A percentile compares a stretch with the other conserved stretches of the same genome.
phyloP scores from a whole-genome alignment of 1,140 invertebrate genomes.

The Chrysoperla carnea region DNA sequence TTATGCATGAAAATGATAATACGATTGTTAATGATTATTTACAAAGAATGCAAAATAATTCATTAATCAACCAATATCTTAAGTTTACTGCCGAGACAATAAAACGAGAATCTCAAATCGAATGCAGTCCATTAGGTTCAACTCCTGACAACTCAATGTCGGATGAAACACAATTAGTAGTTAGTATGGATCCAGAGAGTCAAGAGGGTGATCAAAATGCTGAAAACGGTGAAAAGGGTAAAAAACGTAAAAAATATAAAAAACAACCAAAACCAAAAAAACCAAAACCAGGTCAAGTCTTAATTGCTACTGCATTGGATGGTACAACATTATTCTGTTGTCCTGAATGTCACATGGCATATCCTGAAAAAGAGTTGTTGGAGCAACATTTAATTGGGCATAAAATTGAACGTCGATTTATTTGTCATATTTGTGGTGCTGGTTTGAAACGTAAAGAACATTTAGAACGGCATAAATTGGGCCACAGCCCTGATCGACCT shows the following conservation, averaged over 20 bases:
- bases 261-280: conserved; percentile 54
- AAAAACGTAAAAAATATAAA: conserved; percentile 65
- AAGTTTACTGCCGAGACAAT: conserved; percentile 39
- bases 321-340: conserved; percentile 57
- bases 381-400: conserved; percentile 58
- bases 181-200: conserved; percentile 1
- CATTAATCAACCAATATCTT: conserved; percentile 32
- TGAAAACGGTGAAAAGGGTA: conserved; percentile 26
- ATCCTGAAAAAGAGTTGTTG: conserved; percentile 53
- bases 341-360: conserved; percentile 62
- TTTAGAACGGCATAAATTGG: conserved; percentile 56
- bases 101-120: conserved; percentile 19
- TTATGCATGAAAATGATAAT: conserved; percentile 13
- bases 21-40: conserved; percentile 23
- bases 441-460: conserved; percentile 65
- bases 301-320: conserved; percentile 50
- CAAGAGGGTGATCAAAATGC: conserved; percentile 5
- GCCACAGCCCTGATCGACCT: conserved; percentile 59
- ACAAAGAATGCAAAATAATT: conserved; percentile 20
- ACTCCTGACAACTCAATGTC: conserved; percentile 7
- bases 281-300: conserved; percentile 47
- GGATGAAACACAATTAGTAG: conserved; percentile 6
- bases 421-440: conserved; percentile 37
- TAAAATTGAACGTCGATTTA: conserved; percentile 53
- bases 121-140: conserved; percentile 6